Conservation (phyloP, 2,797 vertebrate species). For the Sylvia borin region DNA sequence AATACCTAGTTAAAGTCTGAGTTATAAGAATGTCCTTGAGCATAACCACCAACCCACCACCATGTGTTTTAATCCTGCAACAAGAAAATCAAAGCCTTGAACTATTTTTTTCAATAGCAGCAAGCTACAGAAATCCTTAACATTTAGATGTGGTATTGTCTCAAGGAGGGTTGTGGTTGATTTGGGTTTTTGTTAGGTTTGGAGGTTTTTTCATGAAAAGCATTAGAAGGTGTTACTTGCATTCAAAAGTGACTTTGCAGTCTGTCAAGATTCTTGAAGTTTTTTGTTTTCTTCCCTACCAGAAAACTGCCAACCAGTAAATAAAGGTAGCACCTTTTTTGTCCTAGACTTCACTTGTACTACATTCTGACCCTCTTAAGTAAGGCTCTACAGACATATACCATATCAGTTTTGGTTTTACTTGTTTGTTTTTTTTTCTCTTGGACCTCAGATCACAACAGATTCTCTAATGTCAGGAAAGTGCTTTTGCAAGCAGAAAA, state of each 20-base stretch:
- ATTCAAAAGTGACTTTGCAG: neutral
- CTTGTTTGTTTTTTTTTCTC: neutral
- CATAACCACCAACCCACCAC: neutral
- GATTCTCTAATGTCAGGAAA: neutral
- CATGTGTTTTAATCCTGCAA: neutral
- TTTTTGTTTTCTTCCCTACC: neutral
- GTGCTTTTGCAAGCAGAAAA: neutral
- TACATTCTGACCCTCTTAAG: neutral
- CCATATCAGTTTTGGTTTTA: neutral
- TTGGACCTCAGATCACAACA: neutral
- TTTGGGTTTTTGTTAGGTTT: neutral
- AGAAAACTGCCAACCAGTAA: neutral
- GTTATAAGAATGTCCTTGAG: neutral
- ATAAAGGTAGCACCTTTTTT: neutral
- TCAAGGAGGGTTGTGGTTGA: fast-evolving
- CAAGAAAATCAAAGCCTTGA: neutral
- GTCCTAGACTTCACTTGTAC: neutral
- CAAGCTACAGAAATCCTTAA: neutral
- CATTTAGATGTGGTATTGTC: neutral
- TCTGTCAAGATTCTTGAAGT: neutral
- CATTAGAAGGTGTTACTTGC: neutral
- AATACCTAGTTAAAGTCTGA: neutral
- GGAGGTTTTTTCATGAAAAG: neutral
- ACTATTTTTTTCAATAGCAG: neutral
- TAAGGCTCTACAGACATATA: neutral